Evolutionary conservation across 1,140 invertebrate species (phyloP), one percentile per base, ranked within the genome.

Genomic region (Probaryconus sp.): DNA sequence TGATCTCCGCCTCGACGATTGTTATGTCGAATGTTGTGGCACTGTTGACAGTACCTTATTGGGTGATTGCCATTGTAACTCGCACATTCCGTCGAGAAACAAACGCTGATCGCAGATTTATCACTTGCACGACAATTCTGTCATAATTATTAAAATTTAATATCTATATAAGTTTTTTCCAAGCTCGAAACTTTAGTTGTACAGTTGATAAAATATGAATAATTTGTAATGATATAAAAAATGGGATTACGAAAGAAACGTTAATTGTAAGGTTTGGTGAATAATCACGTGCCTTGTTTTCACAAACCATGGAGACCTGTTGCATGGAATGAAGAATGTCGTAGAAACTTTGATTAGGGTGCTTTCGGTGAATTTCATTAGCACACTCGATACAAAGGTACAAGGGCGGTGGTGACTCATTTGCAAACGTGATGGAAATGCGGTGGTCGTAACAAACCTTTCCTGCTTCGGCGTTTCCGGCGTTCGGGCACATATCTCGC

Each of bases 351-450:
- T 96, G 93, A 85, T 96, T 93, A 7, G 91, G 93, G 87, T 92
- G 93, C 83, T 92, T 93, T 26, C 93, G 90, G 81, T 92, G 93
- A 70, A 98, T 94, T 84, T 96, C 93, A 83, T 98, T 97, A 21
- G 95, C 95, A 88, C 98, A 99, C 83, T 97, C 97, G 76, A 97
- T 95, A 83, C 98, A 99, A 0, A 99, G 89, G 83, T 97, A 98
- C 3, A 99, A 89, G 0, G 98, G 97, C 6, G 98, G 97, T 0
- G 97, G 96, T 55, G 92, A 95, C 88, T 93, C 96, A 56, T 89
- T 93, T 55, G 92, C 94, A 89, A 93, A 94, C 18, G 91, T 92
- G 40, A 95, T 95, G 60, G 93, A 93, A 68, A 96, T 93, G 80
- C 92, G 92, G 84, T 96, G 95, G 88, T 96, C 94, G 79, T 94